Evolutionary conservation across 2,113 vertebrate species (phyloP).

Genomic region (Phainopepla nitens): DNA sequence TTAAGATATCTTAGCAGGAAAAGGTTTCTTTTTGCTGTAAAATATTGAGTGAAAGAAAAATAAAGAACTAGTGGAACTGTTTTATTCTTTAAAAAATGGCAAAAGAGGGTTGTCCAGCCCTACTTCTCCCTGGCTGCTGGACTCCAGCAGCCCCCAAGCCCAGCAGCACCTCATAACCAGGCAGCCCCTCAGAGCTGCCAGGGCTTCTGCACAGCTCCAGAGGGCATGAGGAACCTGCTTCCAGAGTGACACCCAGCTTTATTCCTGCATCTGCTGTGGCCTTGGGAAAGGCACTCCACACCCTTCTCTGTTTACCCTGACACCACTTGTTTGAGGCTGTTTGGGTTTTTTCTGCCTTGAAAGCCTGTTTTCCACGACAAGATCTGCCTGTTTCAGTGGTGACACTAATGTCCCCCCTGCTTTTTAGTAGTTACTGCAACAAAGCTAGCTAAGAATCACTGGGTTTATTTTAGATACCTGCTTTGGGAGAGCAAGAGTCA

Average conservation of each 20-base stretch:
- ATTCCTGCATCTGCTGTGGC: neutral
- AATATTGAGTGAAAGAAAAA: neutral
- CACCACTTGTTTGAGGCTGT: neutral
- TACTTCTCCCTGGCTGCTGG: neutral
- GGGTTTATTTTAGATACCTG: neutral
- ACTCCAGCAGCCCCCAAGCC: neutral
- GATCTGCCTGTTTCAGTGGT: neutral
- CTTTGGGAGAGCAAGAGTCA: neutral
- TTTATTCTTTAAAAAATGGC: neutral
- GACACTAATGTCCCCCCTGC: neutral
- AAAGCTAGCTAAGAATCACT: neutral
- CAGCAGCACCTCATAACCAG: neutral
- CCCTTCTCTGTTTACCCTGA: neutral
- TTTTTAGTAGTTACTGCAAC: neutral
- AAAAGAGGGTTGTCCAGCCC: rapidly evolving
- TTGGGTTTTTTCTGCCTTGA: neutral
- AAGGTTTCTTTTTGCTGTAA: neutral
- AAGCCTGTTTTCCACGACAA: neutral
- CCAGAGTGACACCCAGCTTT: rapidly evolving
- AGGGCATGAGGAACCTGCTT: neutral
- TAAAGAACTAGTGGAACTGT: neutral
- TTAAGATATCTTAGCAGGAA: neutral
- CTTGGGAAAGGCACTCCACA: neutral
- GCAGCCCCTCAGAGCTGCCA: neutral
- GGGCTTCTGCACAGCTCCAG: no score